Evolutionary conservation across 2,888 invertebrate genomes (phyloP).

Genomic region (Drosophila percnosoma): DNA sequence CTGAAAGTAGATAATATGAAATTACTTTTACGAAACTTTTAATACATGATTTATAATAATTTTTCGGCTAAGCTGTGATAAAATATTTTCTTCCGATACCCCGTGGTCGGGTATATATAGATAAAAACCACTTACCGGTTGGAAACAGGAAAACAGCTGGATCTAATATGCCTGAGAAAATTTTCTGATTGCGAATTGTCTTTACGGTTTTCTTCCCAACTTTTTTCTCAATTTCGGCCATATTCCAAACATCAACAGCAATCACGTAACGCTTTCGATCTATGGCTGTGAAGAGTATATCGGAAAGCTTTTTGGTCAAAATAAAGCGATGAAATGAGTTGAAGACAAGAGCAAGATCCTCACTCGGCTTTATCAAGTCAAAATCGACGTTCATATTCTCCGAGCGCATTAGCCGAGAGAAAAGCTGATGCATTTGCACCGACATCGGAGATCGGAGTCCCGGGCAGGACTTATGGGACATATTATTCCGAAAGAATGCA

Average conservation of each 20-base stretch:
- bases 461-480: constrained; percentile 12
- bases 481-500: constrained; percentile 48
- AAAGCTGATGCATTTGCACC: constrained; percentile 47
- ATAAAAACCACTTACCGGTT: constrained; percentile 43
- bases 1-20: constrained; percentile 12
- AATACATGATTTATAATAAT: not conserved
- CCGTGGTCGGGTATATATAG: not conserved
- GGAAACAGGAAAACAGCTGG: constrained; percentile 72
- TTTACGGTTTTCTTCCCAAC: constrained; percentile 13
- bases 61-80: not conserved
- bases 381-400: constrained; percentile 56
- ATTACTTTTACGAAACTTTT: not conserved
- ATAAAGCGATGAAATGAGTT: constrained; percentile 76
- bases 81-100: not conserved
- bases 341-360: constrained; percentile 61
- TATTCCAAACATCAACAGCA: constrained; percentile 58
- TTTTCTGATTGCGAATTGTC: constrained; percentile 28
- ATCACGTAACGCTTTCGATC: constrained; percentile 55
- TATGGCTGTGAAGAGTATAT: constrained; percentile 46
- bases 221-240: constrained; percentile 4
- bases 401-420: constrained; percentile 43
- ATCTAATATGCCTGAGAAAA: constrained; percentile 71
- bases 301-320: constrained; percentile 56
- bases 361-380: constrained; percentile 28
- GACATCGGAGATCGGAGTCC: constrained; percentile 57